These are phyloP conservation scores for Laticauda laticaudata DNA, from an alignment of 2,113 vertebrate species.

Conservation along the genomic window DNA sequence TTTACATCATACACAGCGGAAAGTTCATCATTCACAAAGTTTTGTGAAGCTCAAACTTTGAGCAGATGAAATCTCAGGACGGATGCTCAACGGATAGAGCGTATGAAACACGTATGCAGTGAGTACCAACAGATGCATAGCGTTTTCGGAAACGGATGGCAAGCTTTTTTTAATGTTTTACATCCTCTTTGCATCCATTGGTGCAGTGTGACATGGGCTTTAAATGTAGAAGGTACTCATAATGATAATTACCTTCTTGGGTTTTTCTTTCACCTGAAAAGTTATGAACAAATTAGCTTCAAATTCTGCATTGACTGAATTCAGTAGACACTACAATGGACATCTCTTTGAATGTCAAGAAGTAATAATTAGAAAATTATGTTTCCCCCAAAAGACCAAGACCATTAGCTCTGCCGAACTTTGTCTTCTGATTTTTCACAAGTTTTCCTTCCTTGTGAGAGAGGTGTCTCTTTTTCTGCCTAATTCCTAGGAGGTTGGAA, in stretches of 20 bases:
- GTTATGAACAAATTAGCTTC: background rate
- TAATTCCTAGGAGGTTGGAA: background rate
- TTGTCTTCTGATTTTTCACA: background rate
- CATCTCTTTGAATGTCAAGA: background rate
- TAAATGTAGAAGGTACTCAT: background rate
- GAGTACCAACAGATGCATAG: no score
- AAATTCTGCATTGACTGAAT: background rate
- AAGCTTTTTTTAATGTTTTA: no score
- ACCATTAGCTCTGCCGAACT: background rate
- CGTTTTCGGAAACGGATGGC: no score
- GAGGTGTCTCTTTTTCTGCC: background rate
- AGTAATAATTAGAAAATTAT: background rate
- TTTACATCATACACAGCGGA: no score
- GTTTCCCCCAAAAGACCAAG: background rate
- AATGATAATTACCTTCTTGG: background rate
- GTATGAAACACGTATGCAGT: no score
- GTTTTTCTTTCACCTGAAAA: background rate
- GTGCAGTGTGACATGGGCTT: no score
- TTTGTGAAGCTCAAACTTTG: no score
- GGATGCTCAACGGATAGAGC: no score
- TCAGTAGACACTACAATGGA: background rate
- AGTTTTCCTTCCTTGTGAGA: background rate
- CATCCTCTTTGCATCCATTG: no score
- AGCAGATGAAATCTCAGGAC: no score
- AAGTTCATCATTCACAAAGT: no score